Conservation (phyloP, 2,888 invertebrate species). For the Tenthredo scrophulariae region DNA sequence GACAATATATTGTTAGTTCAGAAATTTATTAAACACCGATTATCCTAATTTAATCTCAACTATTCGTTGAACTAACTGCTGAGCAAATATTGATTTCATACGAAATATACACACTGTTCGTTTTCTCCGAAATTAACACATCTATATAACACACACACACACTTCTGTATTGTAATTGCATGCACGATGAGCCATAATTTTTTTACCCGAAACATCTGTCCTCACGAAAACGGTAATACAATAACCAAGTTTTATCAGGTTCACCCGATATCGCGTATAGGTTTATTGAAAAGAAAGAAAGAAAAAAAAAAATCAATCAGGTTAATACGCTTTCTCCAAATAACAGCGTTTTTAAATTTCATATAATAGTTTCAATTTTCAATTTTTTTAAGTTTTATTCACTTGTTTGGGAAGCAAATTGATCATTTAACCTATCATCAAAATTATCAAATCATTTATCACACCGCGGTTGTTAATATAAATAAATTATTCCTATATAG, state of each 20-base stretch:
- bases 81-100: background rate
- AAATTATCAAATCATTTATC: slow-evolving; percentile 4
- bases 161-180: background rate
- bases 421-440: background rate
- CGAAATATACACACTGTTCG: background rate
- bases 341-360: background rate
- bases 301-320: background rate
- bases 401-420: slow-evolving; percentile 24
- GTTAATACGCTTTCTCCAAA: background rate
- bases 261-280: background rate
- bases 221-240: background rate
- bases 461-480: background rate
- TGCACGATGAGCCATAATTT: background rate
- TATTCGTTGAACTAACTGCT: background rate
- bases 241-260: background rate
- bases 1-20: background rate
- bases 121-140: background rate
- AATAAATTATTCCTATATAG: too few species aligned
- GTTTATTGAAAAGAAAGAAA: background rate
- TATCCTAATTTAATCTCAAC: background rate
- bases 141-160: background rate
- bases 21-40: background rate
- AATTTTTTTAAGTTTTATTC: background rate
- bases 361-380: background rate
- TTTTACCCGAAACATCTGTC: background rate